Evolutionary conservation across 2,888 invertebrate species (phyloP), one percentile per base, ranked within the genome.

Genomic region (Ochropleura plecta): DNA sequence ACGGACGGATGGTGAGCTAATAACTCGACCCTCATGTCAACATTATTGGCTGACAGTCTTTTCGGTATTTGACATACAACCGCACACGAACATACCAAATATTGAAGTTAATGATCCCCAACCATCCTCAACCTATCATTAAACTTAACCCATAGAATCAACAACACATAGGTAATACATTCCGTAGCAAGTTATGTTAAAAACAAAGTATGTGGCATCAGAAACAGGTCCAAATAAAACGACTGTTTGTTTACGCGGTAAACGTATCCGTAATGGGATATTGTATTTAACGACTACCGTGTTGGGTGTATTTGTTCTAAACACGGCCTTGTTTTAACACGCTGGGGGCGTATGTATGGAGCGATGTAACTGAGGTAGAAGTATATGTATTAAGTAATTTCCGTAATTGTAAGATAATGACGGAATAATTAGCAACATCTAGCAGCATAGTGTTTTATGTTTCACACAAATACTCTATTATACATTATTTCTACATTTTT

Each of bases 151-250:
- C 10, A 55, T 12, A 60, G 51, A 70, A 42, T 65, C 44, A 68
- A 51, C 9, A 44, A 83, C 9, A 83, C 62, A 30, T 30, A 30
- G 3, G 68, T 73, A 82, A 83, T 83, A 71, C 1, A 7, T 1
- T 49, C 51, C 57, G 4, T 0, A 64, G 62, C 42, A 70, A 55
- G 67, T 75, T 51, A 85, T 76, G 66, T 73, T 85, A 84, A 87
- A 86, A 84, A 83, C 82, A 84, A 66, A 67, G 16, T 75, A 77
- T 79, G 66, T 77, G 75, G 74, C 72, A 74, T 66, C 51, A 66
- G 76, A 49, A 79, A 76, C 88, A 85, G 79, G 79, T 82, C 85
- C 87, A 88, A 86, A 88, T 86, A 88, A 80, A 86, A 81, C 65
- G 40, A 62, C 70, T 57, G 76, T 66, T 74, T 84, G 84, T 82